Conservation (phyloP, 2,797 vertebrate species). For the Syndactyla subalaris region DNA sequence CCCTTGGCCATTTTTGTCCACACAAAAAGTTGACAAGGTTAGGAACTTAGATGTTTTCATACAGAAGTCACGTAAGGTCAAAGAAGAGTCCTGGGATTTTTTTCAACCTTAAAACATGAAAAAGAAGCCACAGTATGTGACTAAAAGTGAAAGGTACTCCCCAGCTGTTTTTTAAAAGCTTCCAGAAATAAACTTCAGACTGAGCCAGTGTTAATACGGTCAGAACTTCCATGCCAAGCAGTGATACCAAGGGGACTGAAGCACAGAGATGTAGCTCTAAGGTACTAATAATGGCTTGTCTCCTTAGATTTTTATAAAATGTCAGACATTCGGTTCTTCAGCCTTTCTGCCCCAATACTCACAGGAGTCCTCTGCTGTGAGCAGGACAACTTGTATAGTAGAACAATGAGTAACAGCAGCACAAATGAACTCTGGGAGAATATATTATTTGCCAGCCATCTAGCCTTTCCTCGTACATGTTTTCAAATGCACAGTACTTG, state of each 20-base stretch:
- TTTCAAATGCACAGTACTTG: not conserved
- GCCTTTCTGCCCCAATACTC: not conserved
- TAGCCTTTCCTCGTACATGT: not conserved
- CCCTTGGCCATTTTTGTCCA: not conserved
- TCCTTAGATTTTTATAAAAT: slow-evolving; percentile 16
- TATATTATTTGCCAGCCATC: not conserved
- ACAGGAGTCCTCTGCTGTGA: not conserved
- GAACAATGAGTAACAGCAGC: not conserved
- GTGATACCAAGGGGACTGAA: not conserved
- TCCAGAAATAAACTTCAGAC: slow-evolving; percentile 34
- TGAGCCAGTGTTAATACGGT: not conserved
- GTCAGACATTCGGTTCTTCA: not conserved
- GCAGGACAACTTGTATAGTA: not conserved
- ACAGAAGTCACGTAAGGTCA: slow-evolving; percentile 29
- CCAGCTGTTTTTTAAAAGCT: slow-evolving; percentile 47
- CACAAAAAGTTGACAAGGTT: not conserved
- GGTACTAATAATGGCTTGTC: slow-evolving; percentile 14
- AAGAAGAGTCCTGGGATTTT: not conserved
- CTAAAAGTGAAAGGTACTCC: slow-evolving; percentile 41
- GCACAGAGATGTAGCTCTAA: slow-evolving; percentile 13
- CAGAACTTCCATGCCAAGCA: slow-evolving; percentile 47
- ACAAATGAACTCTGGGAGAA: not conserved
- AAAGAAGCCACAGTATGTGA: not conserved
- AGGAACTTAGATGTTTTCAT: not conserved
- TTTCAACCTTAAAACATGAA: slow-evolving; percentile 2